These are phyloP conservation scores for Acanthurus lineatus DNA, from an alignment of 2,797 vertebrate genomes.

Conservation along the genomic window DNA sequence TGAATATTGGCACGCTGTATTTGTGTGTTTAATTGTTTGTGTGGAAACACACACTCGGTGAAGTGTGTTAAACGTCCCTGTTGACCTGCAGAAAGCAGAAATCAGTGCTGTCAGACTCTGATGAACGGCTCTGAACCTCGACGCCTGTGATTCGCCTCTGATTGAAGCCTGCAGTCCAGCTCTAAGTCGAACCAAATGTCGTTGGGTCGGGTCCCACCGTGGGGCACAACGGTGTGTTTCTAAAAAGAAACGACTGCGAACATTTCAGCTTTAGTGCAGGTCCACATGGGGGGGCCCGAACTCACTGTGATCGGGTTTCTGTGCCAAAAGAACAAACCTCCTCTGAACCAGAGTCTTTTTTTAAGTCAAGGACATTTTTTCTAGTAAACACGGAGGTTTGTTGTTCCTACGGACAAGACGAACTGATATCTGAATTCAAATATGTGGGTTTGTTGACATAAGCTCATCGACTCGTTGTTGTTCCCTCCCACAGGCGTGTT, in stretches of 20 bases:
- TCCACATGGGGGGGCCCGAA: constrained; percentile 15
- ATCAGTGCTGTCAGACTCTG: constrained; percentile 23
- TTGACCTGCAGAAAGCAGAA: neutral
- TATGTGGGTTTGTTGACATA: constrained; percentile 37
- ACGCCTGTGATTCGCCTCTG: constrained; percentile 49
- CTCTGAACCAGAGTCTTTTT: constrained; percentile 3
- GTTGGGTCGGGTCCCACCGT: constrained; percentile 56
- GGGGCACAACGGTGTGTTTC: constrained; percentile 36
- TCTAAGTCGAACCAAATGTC: constrained; percentile 80
- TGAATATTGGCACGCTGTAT: neutral
- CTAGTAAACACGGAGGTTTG: constrained; percentile 12
- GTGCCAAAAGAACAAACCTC: neutral
- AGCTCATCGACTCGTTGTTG: constrained; percentile 9
- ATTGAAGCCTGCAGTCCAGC: constrained; percentile 44
- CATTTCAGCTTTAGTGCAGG: constrained; percentile 43
- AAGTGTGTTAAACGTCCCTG: constrained; percentile 21
- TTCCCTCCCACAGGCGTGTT: constrained; percentile 17
- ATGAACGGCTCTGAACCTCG: constrained; percentile 22
- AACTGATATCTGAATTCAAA: constrained; percentile 25
- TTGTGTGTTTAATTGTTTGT: constrained; percentile 18
- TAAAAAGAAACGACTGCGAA: constrained; percentile 31
- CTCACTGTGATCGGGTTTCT: constrained; percentile 27
- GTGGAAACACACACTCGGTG: constrained; percentile 16
- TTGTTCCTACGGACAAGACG: neutral
- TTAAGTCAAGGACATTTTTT: constrained; percentile 4